Conservation (phyloP, 2,797 vertebrate species). For the Alca torda region DNA sequence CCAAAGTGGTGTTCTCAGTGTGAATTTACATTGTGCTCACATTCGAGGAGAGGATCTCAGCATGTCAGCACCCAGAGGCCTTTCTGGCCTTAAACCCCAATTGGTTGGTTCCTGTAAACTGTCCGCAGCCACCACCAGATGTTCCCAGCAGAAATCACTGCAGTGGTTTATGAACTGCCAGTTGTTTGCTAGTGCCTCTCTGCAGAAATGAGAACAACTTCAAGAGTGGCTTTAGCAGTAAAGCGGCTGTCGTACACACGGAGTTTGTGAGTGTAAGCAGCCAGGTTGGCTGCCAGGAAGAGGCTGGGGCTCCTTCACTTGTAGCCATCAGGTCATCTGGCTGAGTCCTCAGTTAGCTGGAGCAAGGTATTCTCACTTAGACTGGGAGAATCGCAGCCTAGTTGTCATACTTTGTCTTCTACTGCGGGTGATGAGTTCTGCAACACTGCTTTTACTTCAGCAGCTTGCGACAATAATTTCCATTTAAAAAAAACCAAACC, state of each 20-base stretch:
- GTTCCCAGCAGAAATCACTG: background rate
- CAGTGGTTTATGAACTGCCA: background rate
- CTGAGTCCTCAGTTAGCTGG: background rate
- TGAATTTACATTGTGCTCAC: background rate
- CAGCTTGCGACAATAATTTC: background rate
- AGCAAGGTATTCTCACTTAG: background rate
- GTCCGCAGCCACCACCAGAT: background rate
- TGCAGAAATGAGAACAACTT: background rate
- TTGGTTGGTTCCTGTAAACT: background rate
- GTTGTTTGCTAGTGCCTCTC: background rate
- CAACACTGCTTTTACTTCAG: background rate
- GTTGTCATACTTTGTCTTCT: background rate
- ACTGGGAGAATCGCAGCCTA: background rate
- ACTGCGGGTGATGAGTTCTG: background rate
- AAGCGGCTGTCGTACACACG: background rate
- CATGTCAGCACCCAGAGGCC: background rate
- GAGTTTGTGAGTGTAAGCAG: rapidly evolving
- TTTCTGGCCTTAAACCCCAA: background rate
- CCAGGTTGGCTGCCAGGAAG: background rate
- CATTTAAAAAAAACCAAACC: background rate
- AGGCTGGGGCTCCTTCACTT: background rate
- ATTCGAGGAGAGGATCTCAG: background rate
- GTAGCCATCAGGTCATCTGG: background rate
- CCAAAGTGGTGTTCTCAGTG: background rate
- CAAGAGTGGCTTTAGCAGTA: background rate